These are phyloP conservation scores for Cantharis rufa DNA, from an alignment of 2,888 invertebrate genomes.

Conservation along the genomic window DNA sequence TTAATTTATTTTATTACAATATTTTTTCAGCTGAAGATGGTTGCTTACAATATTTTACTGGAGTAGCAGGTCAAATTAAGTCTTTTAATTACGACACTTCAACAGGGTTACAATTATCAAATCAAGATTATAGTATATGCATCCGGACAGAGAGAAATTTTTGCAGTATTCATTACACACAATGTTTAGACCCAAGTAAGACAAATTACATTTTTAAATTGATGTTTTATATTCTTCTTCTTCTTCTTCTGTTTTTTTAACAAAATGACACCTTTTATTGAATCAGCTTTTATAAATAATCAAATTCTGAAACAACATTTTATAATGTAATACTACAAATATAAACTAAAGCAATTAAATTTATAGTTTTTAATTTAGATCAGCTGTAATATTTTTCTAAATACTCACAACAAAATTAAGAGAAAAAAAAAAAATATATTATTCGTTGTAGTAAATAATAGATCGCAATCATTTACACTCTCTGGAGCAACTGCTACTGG, in stretches of 20 bases:
- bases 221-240: too few relatives aligned
- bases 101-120: conserved; percentile 78
- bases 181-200: conserved; percentile 70
- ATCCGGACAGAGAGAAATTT: conserved; percentile 83
- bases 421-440: not conserved
- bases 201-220: not conserved
- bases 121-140: conserved; percentile 88
- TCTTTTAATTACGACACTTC: conserved; percentile 84
- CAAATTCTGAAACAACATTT: too few relatives aligned
- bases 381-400: too few relatives aligned
- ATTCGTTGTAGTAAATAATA: conserved; percentile 65
- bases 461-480: conserved; percentile 74
- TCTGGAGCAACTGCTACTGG: conserved; percentile 77
- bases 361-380: too few relatives aligned
- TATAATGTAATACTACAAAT: too few relatives aligned
- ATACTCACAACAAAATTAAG: not conserved
- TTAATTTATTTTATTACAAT: too few relatives aligned
- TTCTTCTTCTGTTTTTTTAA: too few relatives aligned
- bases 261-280: too few relatives aligned
- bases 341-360: too few relatives aligned
- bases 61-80: conserved; percentile 78
- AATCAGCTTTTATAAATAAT: too few relatives aligned
- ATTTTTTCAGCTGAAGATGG: conserved; percentile 67
- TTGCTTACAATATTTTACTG: conserved; percentile 79
- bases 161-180: conserved; percentile 82